Base-by-base conservation (phyloP, 2,113 vertebrate species). In the Otolemur garnettii region DNA sequence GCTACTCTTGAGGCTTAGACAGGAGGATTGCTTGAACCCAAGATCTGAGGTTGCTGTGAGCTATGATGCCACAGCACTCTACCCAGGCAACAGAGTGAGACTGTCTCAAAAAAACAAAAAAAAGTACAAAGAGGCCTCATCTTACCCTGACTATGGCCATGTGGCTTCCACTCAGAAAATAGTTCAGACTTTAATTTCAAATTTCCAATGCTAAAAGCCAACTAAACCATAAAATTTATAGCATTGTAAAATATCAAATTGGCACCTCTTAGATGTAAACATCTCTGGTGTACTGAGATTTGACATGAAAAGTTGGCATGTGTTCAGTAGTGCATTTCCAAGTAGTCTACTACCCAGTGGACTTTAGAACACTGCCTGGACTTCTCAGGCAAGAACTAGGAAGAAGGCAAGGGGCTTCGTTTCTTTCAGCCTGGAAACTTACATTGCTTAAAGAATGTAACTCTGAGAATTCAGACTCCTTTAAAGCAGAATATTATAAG, bases 161-260 rank as follows among this genome's bases (percentile, higher is more conserved):
- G n/a, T 59, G 82, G 81, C 78, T 88, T 86, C 72, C 62, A 89
- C 83, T 87, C 64, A 55, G 38, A 84, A 97, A 92, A 72, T 1
- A 78, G 50, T 72, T 81, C 53, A 30, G 55, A 60, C 59, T 7
- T 59, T 28, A 28, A 2, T 79, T 94, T 95, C 75, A 13, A 35
- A 62, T 88, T 57, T 75, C 35, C 19, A 26, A 4, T 13, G 75
- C 77, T 85, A 75, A 80, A 26, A 68, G 45, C 66, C n/a, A 28
- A 30, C 78, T 64, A 53, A 84, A 86, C 74, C 53, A 33, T 59
- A 53, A 64, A 81, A 50, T 35, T 59, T 13, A 79, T 2, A 68
- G 38, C 74, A 24, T 42, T 14, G 0, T 68, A 69, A 90, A 71
- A 79, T 84, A 69, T 38, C 33, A 26, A 14, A 42, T 28, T 75